Evolutionary conservation across 92 coral and sea anemone species (phyloP).

Genomic region (Porites rus): DNA sequence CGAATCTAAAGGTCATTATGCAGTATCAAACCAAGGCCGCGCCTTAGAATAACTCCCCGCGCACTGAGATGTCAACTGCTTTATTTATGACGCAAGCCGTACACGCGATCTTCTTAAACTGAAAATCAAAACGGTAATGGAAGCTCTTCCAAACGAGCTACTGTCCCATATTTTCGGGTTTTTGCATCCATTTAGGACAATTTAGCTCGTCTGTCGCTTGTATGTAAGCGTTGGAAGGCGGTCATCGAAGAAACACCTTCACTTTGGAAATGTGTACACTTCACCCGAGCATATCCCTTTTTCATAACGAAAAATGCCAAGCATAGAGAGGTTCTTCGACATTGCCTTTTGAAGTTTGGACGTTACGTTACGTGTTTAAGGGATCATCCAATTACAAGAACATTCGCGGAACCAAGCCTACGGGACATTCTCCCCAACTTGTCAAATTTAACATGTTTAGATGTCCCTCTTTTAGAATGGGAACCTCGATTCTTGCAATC

Average conservation of each 20-base stretch:
- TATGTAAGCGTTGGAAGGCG: slow-evolving; percentile 40
- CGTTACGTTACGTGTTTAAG: slow-evolving; percentile 33
- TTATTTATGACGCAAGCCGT: slow-evolving; percentile 30
- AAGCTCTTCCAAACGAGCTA: slow-evolving; percentile 39
- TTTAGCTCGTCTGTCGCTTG: slow-evolving; percentile 23
- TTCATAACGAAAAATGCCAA: slow-evolving; percentile 5
- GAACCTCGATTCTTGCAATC: slow-evolving; percentile 20
- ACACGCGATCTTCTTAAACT: neutral
- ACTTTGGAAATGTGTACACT: slow-evolving; percentile 44
- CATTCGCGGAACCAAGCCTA: slow-evolving; percentile 38
- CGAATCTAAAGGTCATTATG: too few species aligned
- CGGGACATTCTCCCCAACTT: slow-evolving; percentile 9
- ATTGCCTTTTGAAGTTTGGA: slow-evolving; percentile 42
- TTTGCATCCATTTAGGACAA: slow-evolving; percentile 34
- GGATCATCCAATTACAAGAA: slow-evolving; percentile 40
- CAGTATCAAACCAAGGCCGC: too few species aligned
- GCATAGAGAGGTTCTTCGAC: slow-evolving; percentile 25
- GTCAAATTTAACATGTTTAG: slow-evolving; percentile 30
- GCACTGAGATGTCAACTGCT: too few species aligned
- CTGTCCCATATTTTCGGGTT: slow-evolving; percentile 27
- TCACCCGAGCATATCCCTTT: slow-evolving; percentile 19
- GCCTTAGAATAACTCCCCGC: too few species aligned
- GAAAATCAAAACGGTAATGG: neutral
- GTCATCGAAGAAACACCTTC: slow-evolving; percentile 39
- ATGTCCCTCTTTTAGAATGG: slow-evolving; percentile 45